Evolutionary conservation across 2,888 invertebrate genomes (phyloP), one percentile per base, ranked within the genome.

Genomic region (Drosophila quinaria): DNA sequence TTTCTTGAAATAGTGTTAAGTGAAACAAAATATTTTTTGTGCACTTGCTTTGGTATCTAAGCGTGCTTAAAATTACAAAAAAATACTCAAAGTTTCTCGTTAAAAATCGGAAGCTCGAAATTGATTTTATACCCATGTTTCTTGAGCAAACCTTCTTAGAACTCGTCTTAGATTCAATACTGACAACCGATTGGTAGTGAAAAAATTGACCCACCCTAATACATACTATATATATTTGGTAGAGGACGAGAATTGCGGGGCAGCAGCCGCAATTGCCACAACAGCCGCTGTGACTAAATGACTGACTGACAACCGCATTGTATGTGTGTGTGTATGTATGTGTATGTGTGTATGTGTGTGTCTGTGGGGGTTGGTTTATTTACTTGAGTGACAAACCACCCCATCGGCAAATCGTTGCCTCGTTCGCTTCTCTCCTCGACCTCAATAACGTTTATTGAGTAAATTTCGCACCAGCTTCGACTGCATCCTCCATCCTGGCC

Each of bases 261-360:
- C 81, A 82, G 82, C 85, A 87, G 82, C 81, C 81, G 79, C 81
- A 82, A 82, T 82, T 77, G 87, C 82, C 82, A 81, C 87, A 83
- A 84, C 82, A 81, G 87, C 81, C 82, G 80, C 83, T 87, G 70
- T 76, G 84, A 84, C 83, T 88, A 78, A 86, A 80, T 80, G 84
- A 86, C 79, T 83, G 85, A 88, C 84, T 88, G 88, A 90, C 90
- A 90, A 90, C 89, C 89, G 84, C 86, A 90, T 78, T 75, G 76
- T 67, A 58, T 70, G 44, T 66, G 39, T 66, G 67, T 70, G 37
- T 58, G 22, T 62, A 33, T 63, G 22, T 64, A 50, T 70, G 62
- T 60, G 39, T 63, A 49, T 62, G 37, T 63, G 22, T 63, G 52
- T 70, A 59, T 60, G 39, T 63, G 51, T 63, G 54, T 61, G 46